phyloP scores from a whole-genome alignment of 2,113 vertebrate genomes.

The Nothobranchius furzeri region DNA sequence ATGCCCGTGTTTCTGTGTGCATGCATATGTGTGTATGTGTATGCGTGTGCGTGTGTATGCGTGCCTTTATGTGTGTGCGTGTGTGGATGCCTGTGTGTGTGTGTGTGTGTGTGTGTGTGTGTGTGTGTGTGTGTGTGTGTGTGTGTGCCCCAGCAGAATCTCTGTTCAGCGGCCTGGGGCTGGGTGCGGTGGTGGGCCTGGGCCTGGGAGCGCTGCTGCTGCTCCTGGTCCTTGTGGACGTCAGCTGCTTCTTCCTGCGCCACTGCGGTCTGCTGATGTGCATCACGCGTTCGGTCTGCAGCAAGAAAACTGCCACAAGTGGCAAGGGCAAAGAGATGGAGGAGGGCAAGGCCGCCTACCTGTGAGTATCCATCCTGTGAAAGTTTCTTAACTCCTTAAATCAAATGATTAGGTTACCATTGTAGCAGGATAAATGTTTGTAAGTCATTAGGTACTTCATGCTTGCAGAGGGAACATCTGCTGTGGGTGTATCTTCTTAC shows the following conservation, averaged over 20 bases:
- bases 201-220: slow-evolving; percentile 90
- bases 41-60: too few relatives aligned
- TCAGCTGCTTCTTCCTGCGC: slow-evolving; percentile 97
- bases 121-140: slow-evolving; percentile 24
- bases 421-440: slow-evolving; percentile 16
- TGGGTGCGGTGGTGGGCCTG: slow-evolving; percentile 92
- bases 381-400: not conserved
- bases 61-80: too few relatives aligned
- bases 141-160: slow-evolving; percentile 87
- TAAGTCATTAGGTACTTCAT: slow-evolving; percentile 53
- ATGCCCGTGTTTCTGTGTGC: too few relatives aligned
- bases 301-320: slow-evolving; percentile 93
- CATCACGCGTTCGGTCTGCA: slow-evolving; percentile 92
- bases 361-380: slow-evolving; percentile 83
- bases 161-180: slow-evolving; percentile 93
- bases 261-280: slow-evolving; percentile 97
- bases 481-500: slow-evolving; percentile 64
- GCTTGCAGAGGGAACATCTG: slow-evolving; percentile 64
- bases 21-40: too few relatives aligned
- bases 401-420: slow-evolving; percentile 4
- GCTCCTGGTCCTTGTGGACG: slow-evolving; percentile 90
- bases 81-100: not conserved
- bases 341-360: slow-evolving; percentile 97
- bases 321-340: slow-evolving; percentile 96
- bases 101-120: slow-evolving; percentile 4